These are phyloP conservation scores for Aporophyla nigra DNA, from an alignment of 2,888 invertebrate genomes.

Conservation along the genomic window DNA sequence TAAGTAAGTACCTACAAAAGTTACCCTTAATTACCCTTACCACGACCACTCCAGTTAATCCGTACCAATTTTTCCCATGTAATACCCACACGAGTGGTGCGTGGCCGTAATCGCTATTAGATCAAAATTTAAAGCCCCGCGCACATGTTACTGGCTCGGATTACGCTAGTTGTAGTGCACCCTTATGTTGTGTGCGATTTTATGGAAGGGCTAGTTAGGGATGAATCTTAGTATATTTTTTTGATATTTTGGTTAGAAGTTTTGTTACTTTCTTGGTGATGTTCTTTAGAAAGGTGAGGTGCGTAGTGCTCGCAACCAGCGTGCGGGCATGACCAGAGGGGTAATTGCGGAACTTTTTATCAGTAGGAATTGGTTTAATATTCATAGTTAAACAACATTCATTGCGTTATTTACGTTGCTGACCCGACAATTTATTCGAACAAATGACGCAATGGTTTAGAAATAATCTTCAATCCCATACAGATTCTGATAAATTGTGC, in stretches of 20 bases:
- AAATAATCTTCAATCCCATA: no score
- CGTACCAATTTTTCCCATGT: constrained; percentile 66
- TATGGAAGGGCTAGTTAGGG: constrained; percentile 30
- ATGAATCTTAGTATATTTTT: neutral
- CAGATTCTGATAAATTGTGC: no score
- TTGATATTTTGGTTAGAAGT: neutral
- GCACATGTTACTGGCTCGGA: constrained; percentile 86
- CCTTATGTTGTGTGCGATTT: constrained; percentile 71
- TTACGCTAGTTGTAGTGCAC: constrained; percentile 77
- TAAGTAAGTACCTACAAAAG: constrained; percentile 4
- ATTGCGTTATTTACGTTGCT: no score
- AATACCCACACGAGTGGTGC: constrained; percentile 71
- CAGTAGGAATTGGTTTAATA: no score
- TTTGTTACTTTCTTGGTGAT: neutral
- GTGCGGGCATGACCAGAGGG: no score
- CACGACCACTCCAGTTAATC: constrained; percentile 62
- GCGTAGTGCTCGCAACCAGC: no score
- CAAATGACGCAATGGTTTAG: no score
- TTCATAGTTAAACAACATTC: no score
- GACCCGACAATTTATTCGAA: no score
- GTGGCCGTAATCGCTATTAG: constrained; percentile 87
- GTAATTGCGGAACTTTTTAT: no score
- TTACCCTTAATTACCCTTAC: constrained; percentile 55
- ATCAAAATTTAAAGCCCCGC: constrained; percentile 88
- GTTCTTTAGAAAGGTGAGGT: no score